Evolutionary conservation across 2,888 invertebrate species (phyloP).

Genomic region (Bellardia pandia): DNA sequence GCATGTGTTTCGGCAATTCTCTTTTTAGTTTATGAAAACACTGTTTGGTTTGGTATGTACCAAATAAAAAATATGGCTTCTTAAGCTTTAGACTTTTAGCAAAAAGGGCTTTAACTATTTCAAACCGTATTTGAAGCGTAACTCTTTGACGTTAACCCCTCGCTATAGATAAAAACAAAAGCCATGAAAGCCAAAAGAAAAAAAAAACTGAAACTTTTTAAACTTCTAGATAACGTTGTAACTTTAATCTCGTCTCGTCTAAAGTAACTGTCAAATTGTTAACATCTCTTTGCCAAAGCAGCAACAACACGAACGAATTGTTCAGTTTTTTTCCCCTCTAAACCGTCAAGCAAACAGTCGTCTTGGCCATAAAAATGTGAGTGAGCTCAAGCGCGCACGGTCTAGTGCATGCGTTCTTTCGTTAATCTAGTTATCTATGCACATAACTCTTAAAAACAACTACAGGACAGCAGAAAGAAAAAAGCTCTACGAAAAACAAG

Average conservation of each 20-base stretch:
- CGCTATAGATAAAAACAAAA: constrained; percentile 49
- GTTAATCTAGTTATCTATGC: constrained; percentile 73
- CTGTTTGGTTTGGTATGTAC: constrained; percentile 31
- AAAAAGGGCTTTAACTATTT: constrained; percentile 49
- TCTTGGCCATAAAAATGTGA: constrained; percentile 53
- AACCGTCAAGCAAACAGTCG: neutral
- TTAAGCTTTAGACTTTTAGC: neutral
- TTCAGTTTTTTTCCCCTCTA: neutral
- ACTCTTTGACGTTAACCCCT: constrained; percentile 60
- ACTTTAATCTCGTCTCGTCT: constrained; percentile 73
- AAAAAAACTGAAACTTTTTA: constrained; percentile 45
- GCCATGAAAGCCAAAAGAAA: constrained; percentile 16
- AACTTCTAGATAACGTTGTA: constrained; percentile 67
- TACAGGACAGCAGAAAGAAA: constrained; percentile 2
- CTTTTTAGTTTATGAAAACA: neutral
- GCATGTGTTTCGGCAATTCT: neutral
- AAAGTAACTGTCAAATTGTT: constrained; percentile 74
- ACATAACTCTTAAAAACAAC: constrained; percentile 67
- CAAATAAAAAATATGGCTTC: neutral
- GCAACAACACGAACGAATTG: constrained; percentile 47
- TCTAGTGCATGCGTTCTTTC: constrained; percentile 65
- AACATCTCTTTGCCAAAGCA: constrained; percentile 63
- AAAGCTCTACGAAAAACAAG: neutral
- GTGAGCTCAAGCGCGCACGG: constrained; percentile 15
- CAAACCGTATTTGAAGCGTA: constrained; percentile 59